Evolutionary conservation across 2,113 vertebrate genomes (phyloP).

Genomic region (Nycticorax nycticorax): DNA sequence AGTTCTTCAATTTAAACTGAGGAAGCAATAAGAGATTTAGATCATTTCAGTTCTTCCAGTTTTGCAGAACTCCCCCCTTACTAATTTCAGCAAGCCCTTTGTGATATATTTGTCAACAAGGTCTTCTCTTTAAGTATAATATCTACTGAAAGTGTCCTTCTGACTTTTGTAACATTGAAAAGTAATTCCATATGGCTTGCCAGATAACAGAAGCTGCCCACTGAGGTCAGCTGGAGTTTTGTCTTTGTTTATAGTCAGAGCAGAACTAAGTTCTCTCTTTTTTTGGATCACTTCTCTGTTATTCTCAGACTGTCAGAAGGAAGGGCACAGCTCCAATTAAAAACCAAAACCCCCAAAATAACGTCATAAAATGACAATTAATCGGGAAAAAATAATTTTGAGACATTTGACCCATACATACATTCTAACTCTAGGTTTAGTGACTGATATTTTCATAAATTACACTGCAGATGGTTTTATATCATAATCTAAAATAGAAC

Average conservation of each 20-base stretch:
- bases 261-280: background rate
- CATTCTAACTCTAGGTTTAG: background rate
- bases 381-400: background rate
- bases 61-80: background rate
- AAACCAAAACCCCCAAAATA: background rate
- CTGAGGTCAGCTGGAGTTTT: background rate
- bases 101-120: background rate
- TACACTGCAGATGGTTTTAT: background rate
- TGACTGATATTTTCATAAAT: background rate
- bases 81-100: background rate
- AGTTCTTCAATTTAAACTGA: background rate
- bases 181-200: background rate
- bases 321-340: background rate
- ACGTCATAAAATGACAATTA: background rate
- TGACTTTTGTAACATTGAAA: background rate
- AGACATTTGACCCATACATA: background rate
- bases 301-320: background rate
- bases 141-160: background rate
- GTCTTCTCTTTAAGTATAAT: background rate
- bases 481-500: background rate
- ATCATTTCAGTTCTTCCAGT: background rate
- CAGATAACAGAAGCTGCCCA: background rate
- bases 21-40: background rate
- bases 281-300: background rate
- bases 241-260: background rate